Percentiles rank a stretch among this genome's conserved stretches.
Evolutionary conservation across 2,888 invertebrate genomes (phyloP).

Genomic region (Lacanobia wlatinum): DNA sequence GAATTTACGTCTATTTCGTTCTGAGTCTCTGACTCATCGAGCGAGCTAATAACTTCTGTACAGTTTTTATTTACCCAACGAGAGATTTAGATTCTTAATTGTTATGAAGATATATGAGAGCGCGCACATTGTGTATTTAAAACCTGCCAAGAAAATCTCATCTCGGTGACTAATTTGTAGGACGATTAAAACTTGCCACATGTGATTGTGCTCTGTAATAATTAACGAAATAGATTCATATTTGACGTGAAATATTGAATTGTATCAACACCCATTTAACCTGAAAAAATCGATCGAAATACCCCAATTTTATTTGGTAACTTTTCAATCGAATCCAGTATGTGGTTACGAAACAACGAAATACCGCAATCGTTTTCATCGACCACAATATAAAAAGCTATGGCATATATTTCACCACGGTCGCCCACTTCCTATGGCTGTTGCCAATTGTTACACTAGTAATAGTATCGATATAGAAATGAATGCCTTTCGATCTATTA

Average conservation of each 20-base stretch:
- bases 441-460: conserved; percentile 83
- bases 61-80: conserved; percentile 8
- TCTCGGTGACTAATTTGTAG: conserved; percentile 29
- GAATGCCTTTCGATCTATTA: conserved; percentile 75
- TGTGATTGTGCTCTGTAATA: conserved; percentile 7
- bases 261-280: conserved; percentile 9
- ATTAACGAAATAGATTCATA: neutral
- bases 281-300: conserved; percentile 1
- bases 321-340: conserved; percentile 39
- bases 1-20: conserved; percentile 24
- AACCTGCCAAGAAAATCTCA: conserved; percentile 48
- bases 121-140: conserved; percentile 31
- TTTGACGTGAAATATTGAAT: neutral
- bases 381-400: conserved; percentile 56
- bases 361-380: conserved; percentile 48
- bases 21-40: conserved; percentile 28
- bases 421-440: conserved; percentile 80
- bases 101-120: conserved; percentile 32
- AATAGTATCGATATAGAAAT: conserved; percentile 70
- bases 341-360: conserved; percentile 48
- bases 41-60: conserved; percentile 4
- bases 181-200: conserved; percentile 34
- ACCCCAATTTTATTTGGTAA: conserved; percentile 24
- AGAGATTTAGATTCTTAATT: conserved; percentile 39
- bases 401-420: conserved; percentile 72